Evolutionary conservation across 2,888 invertebrate genomes (phyloP).

Genomic region (Gari tellinella): DNA sequence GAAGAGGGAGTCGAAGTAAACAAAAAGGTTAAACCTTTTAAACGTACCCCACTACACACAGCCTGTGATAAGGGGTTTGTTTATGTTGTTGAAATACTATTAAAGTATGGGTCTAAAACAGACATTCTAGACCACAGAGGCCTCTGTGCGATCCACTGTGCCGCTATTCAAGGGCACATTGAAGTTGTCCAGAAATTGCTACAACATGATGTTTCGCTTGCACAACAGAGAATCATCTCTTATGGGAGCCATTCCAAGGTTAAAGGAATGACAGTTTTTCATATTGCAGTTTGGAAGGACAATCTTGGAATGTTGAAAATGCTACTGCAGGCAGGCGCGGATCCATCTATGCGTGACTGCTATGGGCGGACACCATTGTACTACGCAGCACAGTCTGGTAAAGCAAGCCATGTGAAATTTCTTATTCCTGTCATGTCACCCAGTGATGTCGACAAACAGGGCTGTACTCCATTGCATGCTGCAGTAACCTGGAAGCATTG

Average conservation of each 20-base stretch:
- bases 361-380: constrained; percentile 42
- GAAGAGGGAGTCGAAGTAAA: constrained; percentile 24
- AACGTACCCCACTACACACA: constrained; percentile 42
- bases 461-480: constrained; percentile 36
- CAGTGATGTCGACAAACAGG: constrained; percentile 30
- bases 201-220: constrained; percentile 17
- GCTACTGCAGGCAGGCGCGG: constrained; percentile 13
- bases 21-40: constrained; percentile 20
- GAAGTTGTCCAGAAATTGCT: constrained; percentile 15
- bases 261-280: constrained; percentile 38
- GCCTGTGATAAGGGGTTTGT: constrained; percentile 18
- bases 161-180: constrained; percentile 29
- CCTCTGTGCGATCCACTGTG: constrained; percentile 39
- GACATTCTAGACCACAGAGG: constrained; percentile 38
- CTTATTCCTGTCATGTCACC: no score
- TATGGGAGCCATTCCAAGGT: constrained; percentile 28
- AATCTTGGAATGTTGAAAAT: constrained; percentile 18
- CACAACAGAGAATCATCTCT: constrained; percentile 16
- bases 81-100: constrained; percentile 10
- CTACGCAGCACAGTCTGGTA: constrained; percentile 21
- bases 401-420: no score
- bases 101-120: constrained; percentile 14
- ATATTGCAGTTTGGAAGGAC: constrained; percentile 43
- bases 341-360: constrained; percentile 33
- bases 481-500: constrained; percentile 21